Base-by-base conservation (phyloP, 2,888 invertebrate genomes). In the Rhamnusium bicolor region DNA sequence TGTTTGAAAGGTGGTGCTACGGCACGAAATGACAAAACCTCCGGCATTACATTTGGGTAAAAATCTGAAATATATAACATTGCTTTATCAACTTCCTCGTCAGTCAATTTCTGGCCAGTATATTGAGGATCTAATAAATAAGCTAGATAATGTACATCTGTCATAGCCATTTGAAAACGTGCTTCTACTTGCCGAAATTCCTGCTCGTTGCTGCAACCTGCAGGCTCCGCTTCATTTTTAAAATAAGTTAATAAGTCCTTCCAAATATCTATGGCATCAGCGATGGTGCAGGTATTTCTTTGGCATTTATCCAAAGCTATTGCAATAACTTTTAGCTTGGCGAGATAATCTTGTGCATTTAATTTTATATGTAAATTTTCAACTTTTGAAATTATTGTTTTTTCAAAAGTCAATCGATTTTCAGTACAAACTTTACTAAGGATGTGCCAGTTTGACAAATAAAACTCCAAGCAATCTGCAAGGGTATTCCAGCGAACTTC, bases 1-100 rank as follows among this genome's bases (percentile, higher is more conserved):
- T n/a, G n/a, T n/a, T n/a, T n/a, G 47, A 47, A 47, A 47, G 47
- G n/a, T 1, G 14, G n/a, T n/a, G 5, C 47, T 47, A n/a, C 16
- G 47, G 47, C 47, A 47, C 47, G 47, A 47, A 47, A 14, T 47
- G 47, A 47, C n/a, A 47, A n/a, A 47, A n/a, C n/a, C n/a, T 47
- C n/a, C 14, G 3, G 6, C 47, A n/a, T 47, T 47, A 47, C 47
- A 47, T 16, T 47, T n/a, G n/a, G n/a, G n/a, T n/a, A n/a, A n/a
- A n/a, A n/a, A n/a, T n/a, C n/a, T n/a, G n/a, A n/a, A n/a, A n/a
- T n/a, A n/a, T n/a, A n/a, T n/a, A n/a, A n/a, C n/a, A n/a, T n/a
- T n/a, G n/a, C n/a, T n/a, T n/a, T n/a, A n/a, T n/a, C n/a, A n/a
- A n/a, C n/a, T n/a, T n/a, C n/a, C n/a, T n/a, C n/a, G n/a, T n/a